phyloP scores from a whole-genome alignment of 2,888 invertebrate species.

The Callyntrura sp. region DNA sequence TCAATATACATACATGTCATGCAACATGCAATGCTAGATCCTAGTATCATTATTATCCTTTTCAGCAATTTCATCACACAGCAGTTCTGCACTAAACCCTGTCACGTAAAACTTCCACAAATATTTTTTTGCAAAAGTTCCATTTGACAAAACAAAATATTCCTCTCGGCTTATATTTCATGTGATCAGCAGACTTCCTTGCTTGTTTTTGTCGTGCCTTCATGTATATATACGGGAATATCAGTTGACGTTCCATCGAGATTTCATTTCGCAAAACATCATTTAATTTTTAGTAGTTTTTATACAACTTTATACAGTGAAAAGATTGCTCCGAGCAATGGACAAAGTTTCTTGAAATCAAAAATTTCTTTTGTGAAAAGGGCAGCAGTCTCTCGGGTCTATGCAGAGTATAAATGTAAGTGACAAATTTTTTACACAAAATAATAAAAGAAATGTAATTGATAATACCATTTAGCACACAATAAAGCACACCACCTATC shows the following conservation, averaged over 20 bases:
- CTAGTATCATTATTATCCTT: neutral
- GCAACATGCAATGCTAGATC: neutral
- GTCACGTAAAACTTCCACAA: neutral
- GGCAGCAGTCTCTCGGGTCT: neutral
- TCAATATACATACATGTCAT: neutral
- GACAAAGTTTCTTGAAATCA: neutral
- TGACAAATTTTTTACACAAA: neutral
- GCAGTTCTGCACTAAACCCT: neutral
- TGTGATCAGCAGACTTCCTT: neutral
- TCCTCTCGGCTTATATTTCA: no score
- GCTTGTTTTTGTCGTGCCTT: neutral
- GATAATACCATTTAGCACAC: neutral
- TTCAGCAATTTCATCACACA: neutral
- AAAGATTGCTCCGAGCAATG: neutral
- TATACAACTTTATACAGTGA: neutral
- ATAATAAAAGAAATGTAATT: neutral
- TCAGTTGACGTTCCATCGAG: no score
- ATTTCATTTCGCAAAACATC: no score
- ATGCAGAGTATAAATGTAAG: slow-evolving; percentile 36
- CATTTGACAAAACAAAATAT: no score
- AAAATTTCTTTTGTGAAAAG: neutral
- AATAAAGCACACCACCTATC: neutral
- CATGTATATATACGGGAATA: neutral
- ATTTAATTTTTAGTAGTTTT: no score
- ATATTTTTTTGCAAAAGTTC: no score